phyloP scores from a whole-genome alignment of 2,113 vertebrate genomes.

The Ciconia boyciana region DNA sequence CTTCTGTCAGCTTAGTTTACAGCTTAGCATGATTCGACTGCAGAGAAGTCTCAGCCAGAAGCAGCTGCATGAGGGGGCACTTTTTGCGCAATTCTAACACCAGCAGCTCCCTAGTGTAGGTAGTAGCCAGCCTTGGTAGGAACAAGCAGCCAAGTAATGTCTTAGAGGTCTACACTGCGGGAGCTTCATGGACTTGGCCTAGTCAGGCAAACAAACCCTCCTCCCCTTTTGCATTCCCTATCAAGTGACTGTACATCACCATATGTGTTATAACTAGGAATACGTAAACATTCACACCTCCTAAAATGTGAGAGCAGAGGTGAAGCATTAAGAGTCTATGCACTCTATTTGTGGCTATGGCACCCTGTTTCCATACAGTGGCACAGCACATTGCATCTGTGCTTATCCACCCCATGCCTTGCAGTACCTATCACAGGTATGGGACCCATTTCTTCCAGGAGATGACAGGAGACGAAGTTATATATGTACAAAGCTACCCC shows the following conservation, averaged over 20 bases:
- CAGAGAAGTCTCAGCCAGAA: background rate
- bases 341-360: background rate
- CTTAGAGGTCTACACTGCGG: accelerated
- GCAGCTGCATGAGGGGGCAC: background rate
- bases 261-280: background rate
- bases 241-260: background rate
- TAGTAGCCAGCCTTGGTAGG: background rate
- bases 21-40: background rate
- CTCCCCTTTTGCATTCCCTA: background rate
- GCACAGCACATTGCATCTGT: background rate
- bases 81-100: background rate
- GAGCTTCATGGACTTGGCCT: background rate
- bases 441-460: background rate
- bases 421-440: background rate
- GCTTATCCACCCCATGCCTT: background rate
- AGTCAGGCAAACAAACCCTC: background rate
- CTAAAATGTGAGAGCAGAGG: background rate
- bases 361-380: background rate
- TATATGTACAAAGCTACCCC: background rate
- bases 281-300: background rate
- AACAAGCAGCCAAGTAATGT: background rate
- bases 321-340: background rate
- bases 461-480: background rate
- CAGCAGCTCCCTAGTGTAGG: background rate
- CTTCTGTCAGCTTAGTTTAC: background rate